Evolutionary conservation across 2,797 vertebrate species (phyloP), one percentile per base, ranked within the genome.

Genomic region (Euphonia xanthogaster): DNA sequence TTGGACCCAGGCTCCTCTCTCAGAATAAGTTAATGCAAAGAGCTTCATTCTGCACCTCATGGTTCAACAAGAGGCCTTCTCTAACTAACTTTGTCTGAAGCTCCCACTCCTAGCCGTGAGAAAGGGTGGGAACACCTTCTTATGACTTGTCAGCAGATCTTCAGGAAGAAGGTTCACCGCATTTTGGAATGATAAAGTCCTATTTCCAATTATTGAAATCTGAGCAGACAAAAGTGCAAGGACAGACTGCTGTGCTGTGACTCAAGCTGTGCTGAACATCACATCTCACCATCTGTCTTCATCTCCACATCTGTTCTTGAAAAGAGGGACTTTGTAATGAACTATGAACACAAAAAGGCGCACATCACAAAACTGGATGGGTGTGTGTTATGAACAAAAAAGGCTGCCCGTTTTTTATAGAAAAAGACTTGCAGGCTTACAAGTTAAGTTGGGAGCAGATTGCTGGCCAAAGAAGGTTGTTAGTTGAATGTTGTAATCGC

Each of bases 91-190:
- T 58, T 37, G 12, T 37, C 23, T 75, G 20, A 67, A 85, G 28
- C 23, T 68, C 39, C 20, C 20, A 30, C 20, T 24, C 7, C 47
- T 20, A 45, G 39, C 24, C 3, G 0, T 24, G 23, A 45, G 8
- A 51, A 85, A 78, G 10, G 3, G 12, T 10, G 28, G 20, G 53
- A 78, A 86, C 17, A 57, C 5, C 9, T 20, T 33, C 37, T 16
- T 7, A 2, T 51, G 33, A 8, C 9, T 31, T 67, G 22, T 10
- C 14, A 66, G 67, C 14, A 16, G 20, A 63, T 77, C 79, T 80
- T 47, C 1, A 0, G 20, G 15, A 60, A 60, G n/a, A 25, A 31
- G 2, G 2, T 51, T 83, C 3, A 2, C 51, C 21, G 60, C 16
- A 33, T n/a, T 78, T 48, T 65, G 39, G 6, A 83, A 60, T 30